Conservation (phyloP, 2,113 vertebrate species). For the Platichthys flesus region DNA sequence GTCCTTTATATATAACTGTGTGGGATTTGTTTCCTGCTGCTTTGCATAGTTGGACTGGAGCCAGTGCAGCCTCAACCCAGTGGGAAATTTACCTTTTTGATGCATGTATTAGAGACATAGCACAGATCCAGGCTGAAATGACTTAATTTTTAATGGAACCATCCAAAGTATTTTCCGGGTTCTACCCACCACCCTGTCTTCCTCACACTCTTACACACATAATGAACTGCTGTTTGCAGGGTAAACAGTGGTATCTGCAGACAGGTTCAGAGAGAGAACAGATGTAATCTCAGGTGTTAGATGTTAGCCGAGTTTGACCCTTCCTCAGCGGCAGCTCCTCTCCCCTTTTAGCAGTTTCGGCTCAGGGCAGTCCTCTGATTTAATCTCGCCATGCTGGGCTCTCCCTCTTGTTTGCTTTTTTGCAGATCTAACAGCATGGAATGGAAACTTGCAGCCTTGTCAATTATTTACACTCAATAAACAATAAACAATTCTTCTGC, state of each 20-base stretch:
- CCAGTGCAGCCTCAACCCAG: background rate
- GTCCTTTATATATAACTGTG: slow-evolving; percentile 4
- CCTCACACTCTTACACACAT: slow-evolving; percentile 22
- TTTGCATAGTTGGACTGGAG: background rate
- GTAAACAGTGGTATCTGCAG: slow-evolving; percentile 43
- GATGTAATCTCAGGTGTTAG: slow-evolving; percentile 50
- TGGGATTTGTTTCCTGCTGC: background rate
- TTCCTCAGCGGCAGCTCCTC: slow-evolving; percentile 12
- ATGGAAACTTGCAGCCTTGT: slow-evolving; percentile 31
- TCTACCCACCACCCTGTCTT: slow-evolving; percentile 12
- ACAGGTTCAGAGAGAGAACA: slow-evolving; percentile 19
- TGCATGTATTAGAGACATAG: slow-evolving; percentile 27
- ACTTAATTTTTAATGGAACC: slow-evolving; percentile 41
- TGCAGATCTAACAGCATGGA: slow-evolving; percentile 53
- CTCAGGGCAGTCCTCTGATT: slow-evolving; percentile 22
- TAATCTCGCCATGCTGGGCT: slow-evolving; percentile 23
- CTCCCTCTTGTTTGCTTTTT: slow-evolving; percentile 27
- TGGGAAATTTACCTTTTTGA: slow-evolving; percentile 53
- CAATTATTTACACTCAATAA: slow-evolving; percentile 57
- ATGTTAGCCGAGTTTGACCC: slow-evolving; percentile 38
- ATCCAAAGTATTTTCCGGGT: slow-evolving; percentile 22
- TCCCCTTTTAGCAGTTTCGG: slow-evolving; percentile 7
- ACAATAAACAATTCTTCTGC: slow-evolving; percentile 28
- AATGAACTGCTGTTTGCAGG: slow-evolving; percentile 18
- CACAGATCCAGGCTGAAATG: slow-evolving; percentile 25